Evolutionary conservation across 2,113 vertebrate genomes (phyloP).

Genomic region (Phyllostomus hastatus): DNA sequence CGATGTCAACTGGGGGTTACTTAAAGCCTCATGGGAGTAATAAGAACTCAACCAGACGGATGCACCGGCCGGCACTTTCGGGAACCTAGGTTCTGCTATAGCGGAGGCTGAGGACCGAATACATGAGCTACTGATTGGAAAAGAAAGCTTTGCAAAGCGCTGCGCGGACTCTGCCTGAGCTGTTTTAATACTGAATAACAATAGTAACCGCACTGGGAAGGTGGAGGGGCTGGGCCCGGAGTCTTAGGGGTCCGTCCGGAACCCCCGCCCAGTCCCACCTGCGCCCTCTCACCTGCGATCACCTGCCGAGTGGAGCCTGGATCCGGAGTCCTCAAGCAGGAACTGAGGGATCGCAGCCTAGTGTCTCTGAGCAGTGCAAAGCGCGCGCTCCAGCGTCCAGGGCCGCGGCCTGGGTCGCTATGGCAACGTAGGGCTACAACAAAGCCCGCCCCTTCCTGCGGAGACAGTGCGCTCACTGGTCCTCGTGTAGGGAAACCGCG

Average conservation of each 20-base stretch:
- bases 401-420: neutral
- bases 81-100: neutral
- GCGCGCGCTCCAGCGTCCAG: rapidly evolving
- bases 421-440: conserved; percentile 21
- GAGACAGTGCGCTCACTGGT: neutral
- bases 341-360: neutral
- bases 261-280: neutral
- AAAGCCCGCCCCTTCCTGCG: conserved; percentile 26
- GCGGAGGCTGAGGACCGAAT: neutral
- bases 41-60: neutral
- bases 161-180: too few species aligned
- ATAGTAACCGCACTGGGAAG: neutral
- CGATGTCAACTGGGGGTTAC: neutral
- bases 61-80: neutral
- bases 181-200: neutral
- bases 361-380: rapidly evolving
- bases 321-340: neutral
- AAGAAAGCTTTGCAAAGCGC: neutral
- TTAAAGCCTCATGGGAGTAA: neutral
- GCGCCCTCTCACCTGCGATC: neutral
- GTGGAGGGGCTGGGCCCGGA: neutral
- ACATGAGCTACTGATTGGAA: neutral
- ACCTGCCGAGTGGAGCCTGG: neutral
- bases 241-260: neutral
- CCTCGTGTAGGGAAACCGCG: neutral